phyloP scores from a whole-genome alignment of 2,888 invertebrate species.

The Lycaena phlaeas region DNA sequence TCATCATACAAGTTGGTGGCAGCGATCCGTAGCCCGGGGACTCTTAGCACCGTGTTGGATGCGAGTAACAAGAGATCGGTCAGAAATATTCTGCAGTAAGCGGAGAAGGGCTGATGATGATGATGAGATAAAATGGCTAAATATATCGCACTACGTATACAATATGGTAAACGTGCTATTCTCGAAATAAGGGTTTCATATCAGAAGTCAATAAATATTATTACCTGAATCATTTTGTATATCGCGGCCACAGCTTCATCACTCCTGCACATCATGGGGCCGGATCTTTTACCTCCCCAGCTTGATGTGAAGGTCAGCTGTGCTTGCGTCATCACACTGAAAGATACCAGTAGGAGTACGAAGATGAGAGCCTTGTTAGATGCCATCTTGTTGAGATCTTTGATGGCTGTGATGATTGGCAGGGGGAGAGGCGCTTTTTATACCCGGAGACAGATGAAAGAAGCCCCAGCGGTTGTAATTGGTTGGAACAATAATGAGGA shows the following conservation, averaged over 20 bases:
- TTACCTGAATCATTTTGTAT: slow-evolving; percentile 53
- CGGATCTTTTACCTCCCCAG: slow-evolving; percentile 63
- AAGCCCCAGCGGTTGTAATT: slow-evolving; percentile 31
- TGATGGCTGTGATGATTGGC: neutral
- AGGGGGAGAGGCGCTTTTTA: slow-evolving; percentile 23
- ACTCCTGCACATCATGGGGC: slow-evolving; percentile 39
- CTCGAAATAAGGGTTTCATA: too few species aligned
- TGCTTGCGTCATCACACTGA: slow-evolving; percentile 39
- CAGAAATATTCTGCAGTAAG: too few species aligned
- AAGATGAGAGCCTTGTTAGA: slow-evolving; percentile 29
- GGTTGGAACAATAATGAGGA: slow-evolving; percentile 19
- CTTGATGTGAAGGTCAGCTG: slow-evolving; percentile 73
- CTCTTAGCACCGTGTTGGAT: too few species aligned
- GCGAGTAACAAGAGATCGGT: too few species aligned
- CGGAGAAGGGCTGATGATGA: too few species aligned
- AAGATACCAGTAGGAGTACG: slow-evolving; percentile 36
- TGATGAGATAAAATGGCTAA: too few species aligned
- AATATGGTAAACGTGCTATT: too few species aligned
- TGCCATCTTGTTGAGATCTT: neutral
- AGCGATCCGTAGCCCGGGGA: too few species aligned
- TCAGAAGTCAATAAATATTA: too few species aligned
- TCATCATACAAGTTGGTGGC: too few species aligned
- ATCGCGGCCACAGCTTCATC: slow-evolving; percentile 47
- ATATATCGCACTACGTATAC: too few species aligned
- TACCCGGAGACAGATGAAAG: slow-evolving; percentile 26